phyloP scores from a whole-genome alignment of 2,113 vertebrate genomes.

The Thalassarche chlororhynchos region DNA sequence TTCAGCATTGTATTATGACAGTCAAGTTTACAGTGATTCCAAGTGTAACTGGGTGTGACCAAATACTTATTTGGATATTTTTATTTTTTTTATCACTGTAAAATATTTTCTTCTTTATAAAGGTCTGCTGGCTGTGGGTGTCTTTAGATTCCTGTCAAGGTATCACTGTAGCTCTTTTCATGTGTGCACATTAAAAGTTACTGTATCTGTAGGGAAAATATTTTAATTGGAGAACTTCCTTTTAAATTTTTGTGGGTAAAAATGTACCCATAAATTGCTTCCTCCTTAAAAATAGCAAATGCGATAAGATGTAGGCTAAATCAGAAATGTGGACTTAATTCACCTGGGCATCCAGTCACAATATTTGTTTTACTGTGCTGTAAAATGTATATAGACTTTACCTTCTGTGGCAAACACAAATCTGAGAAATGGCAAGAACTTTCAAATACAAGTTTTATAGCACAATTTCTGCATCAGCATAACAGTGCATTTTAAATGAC shows the following conservation, averaged over 20 bases:
- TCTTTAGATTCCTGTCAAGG: neutral
- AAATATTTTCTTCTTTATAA: neutral
- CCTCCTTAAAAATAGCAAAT: neutral
- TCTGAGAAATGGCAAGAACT: neutral
- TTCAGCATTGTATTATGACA: neutral
- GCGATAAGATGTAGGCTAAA: neutral
- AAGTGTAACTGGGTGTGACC: neutral
- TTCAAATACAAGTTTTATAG: neutral
- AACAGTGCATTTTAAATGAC: neutral
- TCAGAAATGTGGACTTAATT: neutral
- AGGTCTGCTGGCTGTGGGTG: neutral
- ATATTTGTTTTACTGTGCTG: neutral
- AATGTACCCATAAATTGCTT: neutral
- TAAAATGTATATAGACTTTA: neutral
- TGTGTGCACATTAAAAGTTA: neutral
- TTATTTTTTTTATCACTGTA: neutral
- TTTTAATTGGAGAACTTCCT: neutral
- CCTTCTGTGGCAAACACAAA: neutral
- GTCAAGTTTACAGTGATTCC: neutral
- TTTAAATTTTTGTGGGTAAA: neutral
- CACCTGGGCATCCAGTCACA: neutral
- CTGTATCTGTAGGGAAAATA: neutral
- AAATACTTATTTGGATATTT: neutral
- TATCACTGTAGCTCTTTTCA: neutral
- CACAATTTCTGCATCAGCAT: neutral